Conservation (phyloP, 2,888 invertebrate genomes). For the Apamea epomidion region DNA sequence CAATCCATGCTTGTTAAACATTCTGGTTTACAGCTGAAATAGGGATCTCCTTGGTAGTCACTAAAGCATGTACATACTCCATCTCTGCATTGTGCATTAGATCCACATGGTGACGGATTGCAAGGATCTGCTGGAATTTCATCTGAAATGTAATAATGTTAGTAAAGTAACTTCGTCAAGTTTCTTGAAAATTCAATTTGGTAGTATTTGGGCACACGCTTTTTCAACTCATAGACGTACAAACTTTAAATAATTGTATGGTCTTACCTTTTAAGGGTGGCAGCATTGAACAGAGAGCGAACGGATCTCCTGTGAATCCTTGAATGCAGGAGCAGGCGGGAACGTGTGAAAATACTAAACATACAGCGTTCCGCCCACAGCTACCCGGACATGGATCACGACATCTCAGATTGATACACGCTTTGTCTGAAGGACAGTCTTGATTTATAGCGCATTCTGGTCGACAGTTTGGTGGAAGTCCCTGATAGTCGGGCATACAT, state of each 20-base stretch:
- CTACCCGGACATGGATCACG: slow-evolving; percentile 93
- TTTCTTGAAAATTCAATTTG: background rate
- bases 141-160: slow-evolving; percentile 76
- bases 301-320: slow-evolving; percentile 95
- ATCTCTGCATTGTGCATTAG: slow-evolving; percentile 91
- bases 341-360: slow-evolving; percentile 92
- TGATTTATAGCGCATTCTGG: slow-evolving; percentile 94
- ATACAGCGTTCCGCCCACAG: slow-evolving; percentile 92
- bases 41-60: slow-evolving; percentile 94
- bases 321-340: slow-evolving; percentile 93
- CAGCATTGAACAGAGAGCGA: slow-evolving; percentile 91
- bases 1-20: slow-evolving; percentile 94
- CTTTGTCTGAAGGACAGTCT: slow-evolving; percentile 93
- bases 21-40: slow-evolving; percentile 94
- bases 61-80: slow-evolving; percentile 93
- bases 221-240: background rate
- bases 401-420: slow-evolving; percentile 94
- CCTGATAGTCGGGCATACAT: slow-evolving; percentile 92
- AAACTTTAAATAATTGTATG: background rate
- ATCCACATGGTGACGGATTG: slow-evolving; percentile 93
- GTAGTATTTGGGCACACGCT: background rate
- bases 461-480: slow-evolving; percentile 93
- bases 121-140: slow-evolving; percentile 91
- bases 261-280: slow-evolving; percentile 85
- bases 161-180: background rate